phyloP scores from a whole-genome alignment of 1,140 invertebrate species.

The Ctenoplectra terminalis region DNA sequence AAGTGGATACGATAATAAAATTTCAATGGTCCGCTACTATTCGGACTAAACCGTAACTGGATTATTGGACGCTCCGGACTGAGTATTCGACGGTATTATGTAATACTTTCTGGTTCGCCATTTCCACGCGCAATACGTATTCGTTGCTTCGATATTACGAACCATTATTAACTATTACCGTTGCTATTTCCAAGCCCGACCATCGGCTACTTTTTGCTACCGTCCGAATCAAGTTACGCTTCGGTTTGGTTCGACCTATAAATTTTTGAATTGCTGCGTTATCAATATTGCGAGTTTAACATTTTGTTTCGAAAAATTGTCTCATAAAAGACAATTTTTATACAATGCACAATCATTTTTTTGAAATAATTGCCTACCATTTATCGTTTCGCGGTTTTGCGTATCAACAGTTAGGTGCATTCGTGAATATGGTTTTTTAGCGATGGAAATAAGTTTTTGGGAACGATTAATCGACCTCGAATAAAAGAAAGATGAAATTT shows the following conservation, averaged over 20 bases:
- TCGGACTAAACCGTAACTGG: not conserved
- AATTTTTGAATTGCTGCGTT: not conserved
- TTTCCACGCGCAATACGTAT: not conserved
- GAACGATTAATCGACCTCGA: no score
- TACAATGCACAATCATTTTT: not conserved
- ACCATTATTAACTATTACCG: slow-evolving; percentile 15
- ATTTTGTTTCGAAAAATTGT: not conserved
- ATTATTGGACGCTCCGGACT: slow-evolving; percentile 2
- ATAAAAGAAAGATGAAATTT: no score
- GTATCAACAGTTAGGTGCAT: not conserved
- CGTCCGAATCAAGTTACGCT: not conserved
- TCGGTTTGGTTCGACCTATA: not conserved
- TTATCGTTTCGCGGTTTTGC: not conserved
- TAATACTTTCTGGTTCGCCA: not conserved
- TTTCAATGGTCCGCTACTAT: not conserved
- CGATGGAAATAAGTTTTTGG: no score
- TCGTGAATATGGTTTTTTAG: no score
- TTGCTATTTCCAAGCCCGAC: not conserved
- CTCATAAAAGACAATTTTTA: not conserved
- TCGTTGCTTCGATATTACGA: not conserved
- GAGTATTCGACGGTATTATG: not conserved
- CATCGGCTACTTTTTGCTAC: not conserved
- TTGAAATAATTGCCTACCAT: not conserved
- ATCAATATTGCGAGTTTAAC: not conserved
- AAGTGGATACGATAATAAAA: slow-evolving; percentile 26